Evolutionary conservation across 2,797 vertebrate species (phyloP).

Genomic region (Tangara arthus): DNA sequence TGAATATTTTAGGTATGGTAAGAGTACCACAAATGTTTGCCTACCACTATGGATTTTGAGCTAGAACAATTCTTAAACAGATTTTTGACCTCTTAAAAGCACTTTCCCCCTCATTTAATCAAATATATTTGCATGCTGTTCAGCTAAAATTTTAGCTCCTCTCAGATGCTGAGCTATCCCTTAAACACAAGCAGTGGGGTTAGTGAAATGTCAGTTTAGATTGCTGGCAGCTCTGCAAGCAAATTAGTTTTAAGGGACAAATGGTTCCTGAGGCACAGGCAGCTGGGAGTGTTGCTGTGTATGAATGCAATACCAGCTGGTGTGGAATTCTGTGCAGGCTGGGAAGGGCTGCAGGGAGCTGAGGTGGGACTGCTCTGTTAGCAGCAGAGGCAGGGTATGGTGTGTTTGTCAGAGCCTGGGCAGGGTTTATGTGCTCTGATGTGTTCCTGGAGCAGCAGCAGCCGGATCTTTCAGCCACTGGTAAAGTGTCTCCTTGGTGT

Average conservation of each 20-base stretch:
- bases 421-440: not conserved
- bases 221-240: not conserved
- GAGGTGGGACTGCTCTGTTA: not conserved
- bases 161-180: not conserved
- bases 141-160: not conserved
- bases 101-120: not conserved
- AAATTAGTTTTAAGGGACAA: not conserved
- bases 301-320: not conserved
- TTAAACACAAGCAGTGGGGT: not conserved
- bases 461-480: not conserved
- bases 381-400: not conserved
- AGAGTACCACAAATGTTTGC: not conserved
- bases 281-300: not conserved
- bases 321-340: not conserved
- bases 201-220: not conserved
- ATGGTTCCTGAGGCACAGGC: not conserved
- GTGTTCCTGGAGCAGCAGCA: not conserved
- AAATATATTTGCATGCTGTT: not conserved
- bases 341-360: not conserved
- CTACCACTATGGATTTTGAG: not conserved
- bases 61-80: not conserved
- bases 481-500: not conserved
- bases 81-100: not conserved
- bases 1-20: not conserved
- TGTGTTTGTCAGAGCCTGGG: not conserved